These are phyloP conservation scores for Stichopus horrens DNA, from an alignment of 53 echinoderm and acorn worm species.

Conservation along the genomic window DNA sequence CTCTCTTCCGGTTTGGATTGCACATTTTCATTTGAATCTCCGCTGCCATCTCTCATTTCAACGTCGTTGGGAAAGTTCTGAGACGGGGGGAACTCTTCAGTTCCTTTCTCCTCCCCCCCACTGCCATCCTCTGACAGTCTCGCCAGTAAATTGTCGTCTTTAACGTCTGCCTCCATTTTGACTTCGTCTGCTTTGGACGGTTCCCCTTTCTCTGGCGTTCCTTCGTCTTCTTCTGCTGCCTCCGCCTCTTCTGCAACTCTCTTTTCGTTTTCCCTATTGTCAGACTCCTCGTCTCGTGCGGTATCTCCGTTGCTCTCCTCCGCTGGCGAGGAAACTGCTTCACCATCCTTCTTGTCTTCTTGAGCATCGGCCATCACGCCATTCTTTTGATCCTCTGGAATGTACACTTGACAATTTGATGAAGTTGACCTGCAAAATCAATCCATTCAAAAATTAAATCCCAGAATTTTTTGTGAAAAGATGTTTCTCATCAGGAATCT, in stretches of 20 bases:
- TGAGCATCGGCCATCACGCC: neutral
- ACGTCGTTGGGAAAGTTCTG: constrained; percentile 25
- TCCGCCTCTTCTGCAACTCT: neutral
- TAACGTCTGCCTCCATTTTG: constrained; percentile 39
- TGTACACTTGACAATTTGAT: constrained; percentile 62
- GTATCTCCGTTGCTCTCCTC: neutral
- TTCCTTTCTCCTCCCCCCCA: neutral
- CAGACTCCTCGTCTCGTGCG: constrained; percentile 16
- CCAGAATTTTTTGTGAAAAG: neutral
- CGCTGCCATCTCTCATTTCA: constrained; percentile 17
- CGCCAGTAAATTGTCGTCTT: constrained; percentile 10
- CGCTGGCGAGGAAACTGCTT: neutral
- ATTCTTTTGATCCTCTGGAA: constrained; percentile 53
- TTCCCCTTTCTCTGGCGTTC: neutral
- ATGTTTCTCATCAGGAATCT: neutral
- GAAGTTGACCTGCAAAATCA: neutral
- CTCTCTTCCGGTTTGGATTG: constrained; percentile 33
- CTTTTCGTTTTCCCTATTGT: constrained; percentile 38
- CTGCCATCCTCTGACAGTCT: constrained; percentile 24
- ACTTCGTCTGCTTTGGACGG: neutral
- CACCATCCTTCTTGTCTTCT: constrained; percentile 22
- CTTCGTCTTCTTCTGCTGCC: constrained; percentile 2
- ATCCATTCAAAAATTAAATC: too few relatives aligned
- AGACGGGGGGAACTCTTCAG: neutral
- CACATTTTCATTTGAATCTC: constrained; percentile 33